These are phyloP conservation scores for Phoebastria nigripes DNA, from an alignment of 2,797 vertebrate genomes.

Conservation along the genomic window DNA sequence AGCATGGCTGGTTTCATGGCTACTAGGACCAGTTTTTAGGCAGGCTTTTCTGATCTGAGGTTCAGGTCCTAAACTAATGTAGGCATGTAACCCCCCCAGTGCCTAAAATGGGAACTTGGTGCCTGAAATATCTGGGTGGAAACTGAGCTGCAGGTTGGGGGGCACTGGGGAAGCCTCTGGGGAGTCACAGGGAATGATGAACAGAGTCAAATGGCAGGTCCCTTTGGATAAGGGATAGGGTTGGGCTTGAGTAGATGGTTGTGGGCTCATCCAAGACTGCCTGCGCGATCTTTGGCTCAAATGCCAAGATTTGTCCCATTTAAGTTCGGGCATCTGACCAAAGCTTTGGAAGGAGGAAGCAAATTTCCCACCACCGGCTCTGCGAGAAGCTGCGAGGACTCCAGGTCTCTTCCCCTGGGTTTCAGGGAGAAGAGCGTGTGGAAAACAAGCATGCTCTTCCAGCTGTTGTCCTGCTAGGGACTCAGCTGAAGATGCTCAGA, in stretches of 20 bases:
- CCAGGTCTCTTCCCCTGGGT: neutral
- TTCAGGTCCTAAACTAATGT: neutral
- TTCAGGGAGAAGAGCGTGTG: neutral
- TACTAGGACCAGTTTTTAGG: neutral
- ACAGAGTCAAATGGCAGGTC: neutral
- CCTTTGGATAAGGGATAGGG: neutral
- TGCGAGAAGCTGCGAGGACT: neutral
- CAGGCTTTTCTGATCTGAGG: neutral
- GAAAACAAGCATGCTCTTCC: neutral
- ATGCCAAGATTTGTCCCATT: neutral
- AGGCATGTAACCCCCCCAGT: neutral
- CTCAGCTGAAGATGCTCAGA: neutral
- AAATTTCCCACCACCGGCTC: neutral
- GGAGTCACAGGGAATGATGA: neutral
- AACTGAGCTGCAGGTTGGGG: fast-evolving
- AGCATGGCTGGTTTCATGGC: neutral
- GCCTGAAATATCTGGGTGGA: neutral
- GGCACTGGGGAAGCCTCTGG: neutral
- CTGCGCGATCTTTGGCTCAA: neutral
- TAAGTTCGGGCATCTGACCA: neutral
- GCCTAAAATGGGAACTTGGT: neutral
- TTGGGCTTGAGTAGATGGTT: neutral
- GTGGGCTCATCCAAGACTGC: neutral
- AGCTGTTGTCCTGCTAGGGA: neutral
- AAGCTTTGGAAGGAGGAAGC: neutral